A percentile compares a stretch with the other conserved stretches of the same genome.
Conservation (phyloP, 2,888 invertebrate species). For the Myopa testacea region DNA sequence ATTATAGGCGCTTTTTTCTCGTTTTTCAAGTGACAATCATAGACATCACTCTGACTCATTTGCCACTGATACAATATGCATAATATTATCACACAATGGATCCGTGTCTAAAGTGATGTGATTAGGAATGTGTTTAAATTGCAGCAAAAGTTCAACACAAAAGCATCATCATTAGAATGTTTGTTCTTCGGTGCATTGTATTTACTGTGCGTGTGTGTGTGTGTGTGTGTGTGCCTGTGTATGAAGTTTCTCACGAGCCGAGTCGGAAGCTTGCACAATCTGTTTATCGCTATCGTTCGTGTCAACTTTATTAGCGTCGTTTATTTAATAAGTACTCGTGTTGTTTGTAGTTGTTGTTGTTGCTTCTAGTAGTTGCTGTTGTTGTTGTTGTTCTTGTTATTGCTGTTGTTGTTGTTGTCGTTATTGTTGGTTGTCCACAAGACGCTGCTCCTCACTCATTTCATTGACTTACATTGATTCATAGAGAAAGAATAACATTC, state of each 20-base stretch:
- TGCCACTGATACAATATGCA: background rate
- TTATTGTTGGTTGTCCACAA: background rate
- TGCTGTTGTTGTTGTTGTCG: background rate
- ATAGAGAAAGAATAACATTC: too few species aligned
- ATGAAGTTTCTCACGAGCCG: too few species aligned
- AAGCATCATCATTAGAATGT: background rate
- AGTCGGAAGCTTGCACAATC: background rate
- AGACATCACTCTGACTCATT: conserved; percentile 14
- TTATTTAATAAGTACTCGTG: background rate
- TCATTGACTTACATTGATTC: conserved; percentile 25
- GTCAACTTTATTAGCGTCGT: background rate
- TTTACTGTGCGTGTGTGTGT: too few species aligned
- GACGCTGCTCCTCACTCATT: background rate
- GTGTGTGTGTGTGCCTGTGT: too few species aligned
- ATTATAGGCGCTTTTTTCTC: background rate
- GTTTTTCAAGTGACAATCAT: background rate
- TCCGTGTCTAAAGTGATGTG: background rate
- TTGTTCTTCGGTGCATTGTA: background rate
- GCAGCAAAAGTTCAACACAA: conserved; percentile 2
- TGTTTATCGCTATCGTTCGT: background rate
- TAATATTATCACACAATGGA: conserved; percentile 1
- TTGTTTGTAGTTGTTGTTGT: conserved; percentile 17
- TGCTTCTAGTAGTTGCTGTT: background rate
- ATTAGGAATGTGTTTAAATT: conserved; percentile 28
- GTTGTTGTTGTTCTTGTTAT: background rate